These are phyloP conservation scores for Leucosticte australis DNA, from an alignment of 2,113 vertebrate genomes.

Conservation along the genomic window DNA sequence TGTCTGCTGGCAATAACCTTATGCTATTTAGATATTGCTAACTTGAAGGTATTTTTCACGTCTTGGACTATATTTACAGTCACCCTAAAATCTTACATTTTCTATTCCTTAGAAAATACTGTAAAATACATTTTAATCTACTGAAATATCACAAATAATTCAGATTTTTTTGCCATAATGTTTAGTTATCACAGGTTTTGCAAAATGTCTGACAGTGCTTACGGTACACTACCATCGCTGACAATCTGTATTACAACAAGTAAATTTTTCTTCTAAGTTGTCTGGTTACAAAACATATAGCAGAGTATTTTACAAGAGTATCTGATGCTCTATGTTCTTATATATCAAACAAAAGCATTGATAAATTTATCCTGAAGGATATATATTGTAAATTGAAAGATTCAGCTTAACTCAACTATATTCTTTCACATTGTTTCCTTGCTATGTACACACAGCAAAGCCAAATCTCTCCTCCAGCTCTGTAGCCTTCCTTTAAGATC, in stretches of 20 bases:
- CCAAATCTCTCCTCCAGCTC: not conserved
- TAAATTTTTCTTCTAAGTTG: not conserved
- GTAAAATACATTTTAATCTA: not conserved
- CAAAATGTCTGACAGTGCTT: not conserved
- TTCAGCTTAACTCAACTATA: not conserved
- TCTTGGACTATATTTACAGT: not conserved
- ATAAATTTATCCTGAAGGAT: not conserved
- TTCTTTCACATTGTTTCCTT: rapidly evolving
- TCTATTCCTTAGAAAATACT: not conserved
- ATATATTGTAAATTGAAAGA: not conserved
- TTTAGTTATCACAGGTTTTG: not conserved
- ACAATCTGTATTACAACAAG: not conserved
- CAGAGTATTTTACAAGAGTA: not conserved
- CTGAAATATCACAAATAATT: conserved; percentile 21
- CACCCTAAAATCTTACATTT: not conserved
- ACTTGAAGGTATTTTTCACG: not conserved
- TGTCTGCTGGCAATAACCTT: not conserved
- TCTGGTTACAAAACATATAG: not conserved
- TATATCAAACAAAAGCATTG: not conserved
- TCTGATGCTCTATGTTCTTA: not conserved
- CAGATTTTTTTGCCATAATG: not conserved
- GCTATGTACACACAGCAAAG: not conserved
- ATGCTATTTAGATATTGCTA: not conserved
- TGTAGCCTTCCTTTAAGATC: not conserved
- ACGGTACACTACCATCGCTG: not conserved